Percentiles rank a stretch among this genome's conserved stretches.
Evolutionary conservation across 1,140 invertebrate species (phyloP).

Genomic region (Ericerus pela): DNA sequence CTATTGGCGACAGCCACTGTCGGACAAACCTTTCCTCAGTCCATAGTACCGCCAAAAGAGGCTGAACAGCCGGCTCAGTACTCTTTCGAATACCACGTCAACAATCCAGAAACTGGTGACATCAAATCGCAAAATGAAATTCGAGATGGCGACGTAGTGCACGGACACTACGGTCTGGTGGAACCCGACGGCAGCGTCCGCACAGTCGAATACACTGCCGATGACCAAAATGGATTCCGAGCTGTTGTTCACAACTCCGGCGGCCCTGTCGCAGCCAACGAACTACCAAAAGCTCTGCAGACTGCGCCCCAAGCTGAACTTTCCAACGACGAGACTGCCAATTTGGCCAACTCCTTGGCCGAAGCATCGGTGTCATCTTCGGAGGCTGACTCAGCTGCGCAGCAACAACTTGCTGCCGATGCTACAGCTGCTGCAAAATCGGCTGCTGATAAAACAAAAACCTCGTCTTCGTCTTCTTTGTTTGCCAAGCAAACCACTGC

Average conservation of each 20-base stretch:
- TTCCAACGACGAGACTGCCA: neutral
- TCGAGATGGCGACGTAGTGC: constrained; percentile 30
- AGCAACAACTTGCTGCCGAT: no score
- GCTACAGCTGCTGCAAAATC: neutral
- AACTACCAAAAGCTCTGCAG: neutral
- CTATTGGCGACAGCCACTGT: neutral
- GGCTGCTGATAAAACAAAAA: neutral
- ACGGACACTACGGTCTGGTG: constrained; percentile 31
- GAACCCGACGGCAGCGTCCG: constrained; percentile 34
- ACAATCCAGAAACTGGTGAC: constrained; percentile 19
- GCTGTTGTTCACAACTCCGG: constrained; percentile 27
- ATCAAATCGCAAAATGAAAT: constrained; percentile 19
- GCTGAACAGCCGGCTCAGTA: constrained; percentile 35
- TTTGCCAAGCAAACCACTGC: neutral
- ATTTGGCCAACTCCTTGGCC: neutral
- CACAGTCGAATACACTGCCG: constrained; percentile 33
- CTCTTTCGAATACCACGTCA: constrained; percentile 18
- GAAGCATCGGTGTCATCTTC: neutral
- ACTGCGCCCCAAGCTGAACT: neutral
- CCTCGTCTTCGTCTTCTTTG: neutral
- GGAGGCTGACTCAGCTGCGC: neutral
- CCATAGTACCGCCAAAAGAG: no score
- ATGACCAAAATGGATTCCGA: constrained; percentile 32
- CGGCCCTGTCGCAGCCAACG: neutral
- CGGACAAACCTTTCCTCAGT: neutral